Conservation (phyloP, 1,140 invertebrate species). For the Drosophila nigrodunni region DNA sequence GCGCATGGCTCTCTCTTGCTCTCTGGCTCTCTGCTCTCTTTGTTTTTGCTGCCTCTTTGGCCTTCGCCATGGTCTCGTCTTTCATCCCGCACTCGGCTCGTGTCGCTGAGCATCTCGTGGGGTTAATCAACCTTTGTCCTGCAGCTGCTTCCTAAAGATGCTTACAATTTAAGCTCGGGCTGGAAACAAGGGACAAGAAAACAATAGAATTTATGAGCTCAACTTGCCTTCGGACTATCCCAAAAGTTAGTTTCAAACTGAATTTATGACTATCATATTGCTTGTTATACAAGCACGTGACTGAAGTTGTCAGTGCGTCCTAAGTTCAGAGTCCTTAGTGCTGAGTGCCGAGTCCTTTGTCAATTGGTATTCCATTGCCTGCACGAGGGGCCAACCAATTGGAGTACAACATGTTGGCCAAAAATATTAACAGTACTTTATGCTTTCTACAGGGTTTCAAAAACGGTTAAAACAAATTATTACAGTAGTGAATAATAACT, state of each 20-base stretch:
- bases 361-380: neutral
- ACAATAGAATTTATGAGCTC: slow-evolving; percentile 54
- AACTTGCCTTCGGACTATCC: slow-evolving; percentile 22
- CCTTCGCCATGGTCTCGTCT: neutral
- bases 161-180: slow-evolving; percentile 54
- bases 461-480: too few species aligned
- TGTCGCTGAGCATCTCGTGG: slow-evolving; percentile 53
- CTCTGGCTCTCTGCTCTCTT: neutral
- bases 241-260: slow-evolving; percentile 42
- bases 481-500: too few species aligned
- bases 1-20: slow-evolving; percentile 12
- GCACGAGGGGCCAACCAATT: neutral
- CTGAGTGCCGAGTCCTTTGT: neutral
- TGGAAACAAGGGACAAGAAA: slow-evolving; percentile 26
- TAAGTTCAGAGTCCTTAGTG: neutral
- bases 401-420: too few species aligned
- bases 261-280: slow-evolving; percentile 39
- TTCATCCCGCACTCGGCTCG: slow-evolving; percentile 8
- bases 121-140: slow-evolving; percentile 70
- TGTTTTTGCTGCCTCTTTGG: slow-evolving; percentile 4
- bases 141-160: slow-evolving; percentile 17
- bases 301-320: neutral
- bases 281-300: slow-evolving; percentile 25
- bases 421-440: too few species aligned
- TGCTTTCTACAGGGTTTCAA: too few species aligned